Percentiles rank a stretch among this genome's conserved stretches.
These are phyloP conservation scores for Teleopsis dalmanni DNA, from an alignment of 1,140 invertebrate species.

Conservation along the genomic window DNA sequence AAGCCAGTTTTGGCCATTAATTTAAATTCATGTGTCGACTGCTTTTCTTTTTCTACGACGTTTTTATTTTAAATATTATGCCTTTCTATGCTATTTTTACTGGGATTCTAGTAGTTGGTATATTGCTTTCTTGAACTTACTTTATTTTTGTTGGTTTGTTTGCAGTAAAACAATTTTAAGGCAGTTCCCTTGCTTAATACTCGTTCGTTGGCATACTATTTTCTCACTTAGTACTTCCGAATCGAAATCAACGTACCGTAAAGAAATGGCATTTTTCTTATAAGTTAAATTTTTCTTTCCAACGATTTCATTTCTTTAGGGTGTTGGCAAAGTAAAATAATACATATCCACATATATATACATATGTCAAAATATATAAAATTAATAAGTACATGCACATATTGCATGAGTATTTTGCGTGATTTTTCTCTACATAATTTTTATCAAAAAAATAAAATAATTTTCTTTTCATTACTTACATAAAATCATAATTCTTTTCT, in stretches of 20 bases:
- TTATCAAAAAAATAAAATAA: too few species aligned
- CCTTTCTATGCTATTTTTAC: too few species aligned
- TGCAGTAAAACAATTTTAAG: background rate
- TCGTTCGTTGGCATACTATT: background rate
- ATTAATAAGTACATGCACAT: background rate
- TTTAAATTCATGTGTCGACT: slow-evolving; percentile 8
- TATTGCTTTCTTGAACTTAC: too few species aligned
- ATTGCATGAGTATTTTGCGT: background rate
- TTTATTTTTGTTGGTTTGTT: too few species aligned
- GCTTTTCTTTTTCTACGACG: background rate
- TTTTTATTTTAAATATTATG: background rate
- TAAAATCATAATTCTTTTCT: background rate
- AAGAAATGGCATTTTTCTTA: background rate
- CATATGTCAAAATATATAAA: background rate
- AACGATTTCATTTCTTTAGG: background rate
- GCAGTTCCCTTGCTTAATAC: background rate
- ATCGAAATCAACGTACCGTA: slow-evolving; percentile 1
- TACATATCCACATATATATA: background rate
- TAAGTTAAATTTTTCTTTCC: background rate
- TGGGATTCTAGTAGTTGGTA: too few species aligned
- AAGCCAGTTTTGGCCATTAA: slow-evolving; percentile 11
- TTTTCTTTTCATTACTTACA: background rate
- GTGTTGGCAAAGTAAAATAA: background rate
- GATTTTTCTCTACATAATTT: background rate
- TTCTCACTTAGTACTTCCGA: slow-evolving; percentile 8